phyloP scores from a whole-genome alignment of 2,113 vertebrate species.

The Pseudorasbora parva region DNA sequence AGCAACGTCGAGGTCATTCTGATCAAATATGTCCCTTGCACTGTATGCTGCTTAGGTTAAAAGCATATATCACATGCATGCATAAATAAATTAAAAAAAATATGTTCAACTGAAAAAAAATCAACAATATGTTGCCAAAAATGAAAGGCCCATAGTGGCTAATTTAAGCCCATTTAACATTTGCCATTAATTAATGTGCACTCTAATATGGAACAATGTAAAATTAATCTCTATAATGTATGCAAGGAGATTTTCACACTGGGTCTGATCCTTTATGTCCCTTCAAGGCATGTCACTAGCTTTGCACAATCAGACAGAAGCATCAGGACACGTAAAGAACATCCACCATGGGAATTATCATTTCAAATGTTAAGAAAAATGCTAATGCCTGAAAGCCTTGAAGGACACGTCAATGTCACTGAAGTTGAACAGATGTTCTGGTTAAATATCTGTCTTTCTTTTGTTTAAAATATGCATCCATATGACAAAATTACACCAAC shows the following conservation, averaged over 20 bases:
- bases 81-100: neutral
- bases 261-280: neutral
- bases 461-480: neutral
- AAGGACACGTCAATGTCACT: constrained; percentile 21
- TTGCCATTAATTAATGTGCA: neutral
- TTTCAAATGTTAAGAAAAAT: constrained; percentile 33
- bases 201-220: neutral
- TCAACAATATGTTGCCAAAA: neutral
- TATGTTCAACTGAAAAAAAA: neutral
- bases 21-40: neutral
- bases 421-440: neutral
- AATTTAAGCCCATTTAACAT: neutral
- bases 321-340: neutral
- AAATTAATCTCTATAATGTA: neutral
- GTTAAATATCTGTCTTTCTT: neutral
- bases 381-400: constrained; percentile 41
- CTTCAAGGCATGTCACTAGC: constrained; percentile 21
- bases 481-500: neutral
- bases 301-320: neutral
- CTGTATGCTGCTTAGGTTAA: neutral
- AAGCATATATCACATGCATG: neutral
- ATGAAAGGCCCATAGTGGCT: neutral
- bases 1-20: neutral
- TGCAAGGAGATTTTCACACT: neutral
- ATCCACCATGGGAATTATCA: neutral